Evolutionary conservation across 2,113 vertebrate genomes (phyloP), one percentile per base, ranked within the genome.

Genomic region (Crotophaga sulcirostris): DNA sequence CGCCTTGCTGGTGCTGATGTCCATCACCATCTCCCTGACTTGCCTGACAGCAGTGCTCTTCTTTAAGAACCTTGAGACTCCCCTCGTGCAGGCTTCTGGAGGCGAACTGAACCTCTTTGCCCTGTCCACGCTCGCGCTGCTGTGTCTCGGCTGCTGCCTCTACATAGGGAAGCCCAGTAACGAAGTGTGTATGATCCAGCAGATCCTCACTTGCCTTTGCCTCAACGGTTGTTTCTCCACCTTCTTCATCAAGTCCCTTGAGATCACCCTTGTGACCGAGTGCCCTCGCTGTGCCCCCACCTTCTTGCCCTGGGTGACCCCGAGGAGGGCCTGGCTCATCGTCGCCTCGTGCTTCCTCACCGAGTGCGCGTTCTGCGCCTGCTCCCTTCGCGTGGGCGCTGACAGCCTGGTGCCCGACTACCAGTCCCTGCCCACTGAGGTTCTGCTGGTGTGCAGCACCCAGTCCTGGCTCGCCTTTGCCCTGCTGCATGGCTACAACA

Each of bases 141-240:
- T 96, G 67, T 98, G 97, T 52, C 86, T 98, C 64, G 98, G 98
- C 33, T 93, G 97, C 55, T 84, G 98, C 25, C 97, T 99, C 54
- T 98, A 98, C 45, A 90, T 99, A 6, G 99, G 99, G 19, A 82
- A 55, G 85, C 99, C 98, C 13, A 87, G 83, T 5, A 18, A 96
- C 0, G 1, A 44, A 19, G 66, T 96, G 34, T 99, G 99, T 75
- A 51, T 13, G 16, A 64, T 96, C 15, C 98, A 99, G 97, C 96
- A 98, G 87, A 97, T 98, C 0, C 42, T 98, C 54, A 95, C 23
- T 2, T 97, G 97, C 68, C 84, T 99, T 51, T 98, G 98, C 9
- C 98, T 99, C 94, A 98, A 97, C 0, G 91, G 97, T 13, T 97
- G 98, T 9, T 93, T 99, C 60, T 98, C 98, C 24, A 96, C 98